Evolutionary conservation across 2,113 vertebrate species (phyloP), one percentile per base, ranked within the genome.

Genomic region (Nansenia antarctica): DNA sequence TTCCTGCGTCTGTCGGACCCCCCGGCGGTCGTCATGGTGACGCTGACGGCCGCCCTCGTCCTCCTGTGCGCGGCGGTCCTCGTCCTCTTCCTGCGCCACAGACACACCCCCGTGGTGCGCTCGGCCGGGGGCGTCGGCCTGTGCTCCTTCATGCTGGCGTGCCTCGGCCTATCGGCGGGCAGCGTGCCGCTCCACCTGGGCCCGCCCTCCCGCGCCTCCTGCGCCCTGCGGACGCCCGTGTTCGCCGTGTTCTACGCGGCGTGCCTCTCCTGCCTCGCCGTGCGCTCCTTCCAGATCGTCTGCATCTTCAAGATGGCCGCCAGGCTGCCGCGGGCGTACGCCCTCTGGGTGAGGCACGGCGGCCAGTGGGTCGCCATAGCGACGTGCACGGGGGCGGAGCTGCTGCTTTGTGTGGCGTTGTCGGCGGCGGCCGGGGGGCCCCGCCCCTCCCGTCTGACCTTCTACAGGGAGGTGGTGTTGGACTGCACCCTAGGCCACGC

Each of bases 271-370:
- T 93, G 91, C 24, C 71, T 92, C 67, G 84, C 85, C 0, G 81
- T 91, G 0, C 88, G 83, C 67, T 89, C 87, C 34, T 90, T 94
- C 81, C 93, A 92, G 73, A 73, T 93, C n/a, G 37, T 93, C 55
- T 82, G 90, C 63, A 88, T 92, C 82, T 94, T 93, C 81, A 94
- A 91, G 77, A 83, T 91, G 76, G 88, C 88, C 1, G 29, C 78
- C 6, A 90, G 81, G 42, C 58, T 71, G 2, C 91, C 91, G 0
- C 80, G 34, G 0, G 77, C 89, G 3, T 82, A 88, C 15, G 78
- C 66, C 2, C 81, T 82, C 7, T 94, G 93, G 91, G 84, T 74
- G 54, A 88, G 78, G 49, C 74, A 67, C 52, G 58, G 79, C 0
- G 88, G 92, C 0, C 83, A 89, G 0, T 22, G 65, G 49, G 62